phyloP scores from a whole-genome alignment of 2,888 invertebrate genomes.

The Metallyticus violacea region DNA sequence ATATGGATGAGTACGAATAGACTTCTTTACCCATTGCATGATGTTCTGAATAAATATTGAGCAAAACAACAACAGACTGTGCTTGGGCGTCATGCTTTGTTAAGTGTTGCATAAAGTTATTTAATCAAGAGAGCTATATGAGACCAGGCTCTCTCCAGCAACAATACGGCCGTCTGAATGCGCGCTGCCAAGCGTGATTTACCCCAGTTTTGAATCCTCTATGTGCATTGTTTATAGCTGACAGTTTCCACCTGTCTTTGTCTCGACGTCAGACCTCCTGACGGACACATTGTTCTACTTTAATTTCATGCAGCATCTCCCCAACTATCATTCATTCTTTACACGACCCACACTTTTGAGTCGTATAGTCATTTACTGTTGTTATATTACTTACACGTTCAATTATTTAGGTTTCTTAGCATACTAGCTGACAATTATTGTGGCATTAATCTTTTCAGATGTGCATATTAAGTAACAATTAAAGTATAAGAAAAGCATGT shows the following conservation, averaged over 20 bases:
- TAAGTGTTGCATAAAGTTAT: background rate
- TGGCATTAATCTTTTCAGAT: no score
- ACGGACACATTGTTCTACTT: background rate
- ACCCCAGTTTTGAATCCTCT: background rate
- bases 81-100: background rate
- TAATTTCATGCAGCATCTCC: background rate
- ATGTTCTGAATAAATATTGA: no score
- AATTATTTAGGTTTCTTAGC: no score
- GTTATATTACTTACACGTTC: no score
- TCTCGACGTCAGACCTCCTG: background rate
- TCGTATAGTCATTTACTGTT: no score
- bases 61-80: no score
- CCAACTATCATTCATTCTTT: background rate
- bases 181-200: background rate
- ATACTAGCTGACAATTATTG: no score
- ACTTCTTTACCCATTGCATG: no score
- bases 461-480: no score
- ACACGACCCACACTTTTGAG: background rate
- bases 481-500: no score
- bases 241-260: background rate
- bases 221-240: background rate
- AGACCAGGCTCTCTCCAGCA: background rate
- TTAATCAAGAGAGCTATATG: background rate
- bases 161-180: background rate
- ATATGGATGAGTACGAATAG: no score